These are phyloP conservation scores for Crematogaster levior DNA, from an alignment of 2,888 invertebrate species.

Conservation along the genomic window DNA sequence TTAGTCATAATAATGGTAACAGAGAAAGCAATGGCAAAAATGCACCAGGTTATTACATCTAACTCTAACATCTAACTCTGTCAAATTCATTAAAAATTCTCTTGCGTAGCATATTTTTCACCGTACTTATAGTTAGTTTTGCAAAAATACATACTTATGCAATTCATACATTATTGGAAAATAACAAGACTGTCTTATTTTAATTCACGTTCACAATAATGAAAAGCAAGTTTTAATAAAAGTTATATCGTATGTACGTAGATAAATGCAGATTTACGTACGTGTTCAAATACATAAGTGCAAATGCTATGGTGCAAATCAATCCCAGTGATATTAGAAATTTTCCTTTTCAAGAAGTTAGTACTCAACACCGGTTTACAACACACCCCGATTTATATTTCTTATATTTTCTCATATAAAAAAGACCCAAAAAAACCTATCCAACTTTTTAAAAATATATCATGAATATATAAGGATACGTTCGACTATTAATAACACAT, in stretches of 20 bases:
- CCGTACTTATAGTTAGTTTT: constrained; percentile 43
- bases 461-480: background rate
- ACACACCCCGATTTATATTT: too few relatives aligned
- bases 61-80: too few relatives aligned
- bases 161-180: background rate
- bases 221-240: background rate
- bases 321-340: background rate
- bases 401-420: background rate
- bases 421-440: background rate
- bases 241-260: background rate
- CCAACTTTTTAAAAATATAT: background rate
- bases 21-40: background rate
- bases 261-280: background rate
- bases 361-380: background rate
- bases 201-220: background rate
- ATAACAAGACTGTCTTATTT: constrained; percentile 1
- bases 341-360: background rate
- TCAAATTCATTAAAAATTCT: constrained; percentile 5
- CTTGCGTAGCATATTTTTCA: background rate
- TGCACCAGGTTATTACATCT: background rate
- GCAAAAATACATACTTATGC: background rate
- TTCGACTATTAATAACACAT: background rate
- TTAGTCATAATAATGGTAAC: background rate
- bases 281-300: background rate
- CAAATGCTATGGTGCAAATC: background rate